phyloP scores from a whole-genome alignment of 2,113 vertebrate genomes.

The Sphaerodactylus townsendi region DNA sequence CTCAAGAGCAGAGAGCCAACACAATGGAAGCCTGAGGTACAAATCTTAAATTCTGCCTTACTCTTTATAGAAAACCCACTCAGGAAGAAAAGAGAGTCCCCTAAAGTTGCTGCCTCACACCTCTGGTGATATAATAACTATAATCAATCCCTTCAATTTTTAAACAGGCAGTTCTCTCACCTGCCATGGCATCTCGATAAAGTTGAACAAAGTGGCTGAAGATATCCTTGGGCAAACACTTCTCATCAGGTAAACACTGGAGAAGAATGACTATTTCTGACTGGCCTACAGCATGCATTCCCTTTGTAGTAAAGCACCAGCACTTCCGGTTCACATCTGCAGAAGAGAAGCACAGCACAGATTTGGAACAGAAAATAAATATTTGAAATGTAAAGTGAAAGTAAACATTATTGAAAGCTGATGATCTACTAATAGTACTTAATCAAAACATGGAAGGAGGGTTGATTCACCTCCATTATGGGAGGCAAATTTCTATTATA shows the following conservation, averaged over 20 bases:
- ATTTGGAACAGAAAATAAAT: background rate
- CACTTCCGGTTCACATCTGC: slow-evolving; percentile 98
- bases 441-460: no score
- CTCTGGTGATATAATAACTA: background rate
- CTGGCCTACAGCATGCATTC: slow-evolving; percentile 97
- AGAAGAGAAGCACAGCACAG: background rate
- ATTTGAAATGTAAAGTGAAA: background rate
- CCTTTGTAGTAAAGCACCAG: slow-evolving; percentile 96
- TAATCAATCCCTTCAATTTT: background rate
- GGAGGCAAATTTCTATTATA: background rate
- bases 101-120: background rate
- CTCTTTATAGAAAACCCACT: background rate
- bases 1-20: background rate
- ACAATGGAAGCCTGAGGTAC: background rate
- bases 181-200: slow-evolving; percentile 93
- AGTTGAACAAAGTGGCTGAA: slow-evolving; percentile 97
- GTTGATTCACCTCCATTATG: background rate
- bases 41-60: background rate
- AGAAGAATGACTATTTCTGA: slow-evolving; percentile 95
- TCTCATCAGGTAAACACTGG: slow-evolving; percentile 97
- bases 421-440: no score
- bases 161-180: slow-evolving; percentile 65
- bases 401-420: background rate
- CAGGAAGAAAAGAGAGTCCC: background rate
- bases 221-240: slow-evolving; percentile 94